A percentile compares a stretch with the other conserved stretches of the same genome.
These are phyloP conservation scores for Formica exsecta DNA, from an alignment of 1,140 invertebrate genomes.

Conservation along the genomic window DNA sequence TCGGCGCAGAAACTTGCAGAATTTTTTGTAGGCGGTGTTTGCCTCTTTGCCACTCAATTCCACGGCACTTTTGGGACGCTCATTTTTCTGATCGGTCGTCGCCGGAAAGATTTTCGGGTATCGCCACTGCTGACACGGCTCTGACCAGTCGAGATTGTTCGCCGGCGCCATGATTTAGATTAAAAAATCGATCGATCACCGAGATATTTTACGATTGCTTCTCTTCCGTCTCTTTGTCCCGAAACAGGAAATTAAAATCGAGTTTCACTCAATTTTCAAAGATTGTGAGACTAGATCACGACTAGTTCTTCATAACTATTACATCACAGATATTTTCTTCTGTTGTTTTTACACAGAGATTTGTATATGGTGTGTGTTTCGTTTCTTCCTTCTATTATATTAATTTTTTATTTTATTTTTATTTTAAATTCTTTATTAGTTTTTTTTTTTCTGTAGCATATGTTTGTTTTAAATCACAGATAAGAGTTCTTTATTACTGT, in stretches of 20 bases:
- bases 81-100: slow-evolving; percentile 66
- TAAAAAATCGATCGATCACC: not conserved
- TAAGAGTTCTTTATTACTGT: not conserved
- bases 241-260: not conserved
- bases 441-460: too few relatives aligned
- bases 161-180: slow-evolving; percentile 80
- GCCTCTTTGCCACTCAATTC: slow-evolving; percentile 79
- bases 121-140: slow-evolving; percentile 83
- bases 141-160: slow-evolving; percentile 82
- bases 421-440: not conserved
- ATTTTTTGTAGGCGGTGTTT: slow-evolving; percentile 83
- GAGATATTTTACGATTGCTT: not conserved
- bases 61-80: slow-evolving; percentile 77
- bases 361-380: not conserved
- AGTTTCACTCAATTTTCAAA: not conserved
- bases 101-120: slow-evolving; percentile 80
- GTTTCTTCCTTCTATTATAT: not conserved
- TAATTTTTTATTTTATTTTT: not conserved
- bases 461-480: slow-evolving; percentile 1
- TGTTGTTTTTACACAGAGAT: not conserved
- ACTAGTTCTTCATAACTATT: slow-evolving; percentile 8
- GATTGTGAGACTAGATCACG: not conserved
- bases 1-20: slow-evolving; percentile 83
- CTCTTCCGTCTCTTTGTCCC: not conserved
- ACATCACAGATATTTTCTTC: slow-evolving; percentile 1